Evolutionary conservation across 2,113 vertebrate genomes (phyloP).

Genomic region (Chelonoidis abingdonii): DNA sequence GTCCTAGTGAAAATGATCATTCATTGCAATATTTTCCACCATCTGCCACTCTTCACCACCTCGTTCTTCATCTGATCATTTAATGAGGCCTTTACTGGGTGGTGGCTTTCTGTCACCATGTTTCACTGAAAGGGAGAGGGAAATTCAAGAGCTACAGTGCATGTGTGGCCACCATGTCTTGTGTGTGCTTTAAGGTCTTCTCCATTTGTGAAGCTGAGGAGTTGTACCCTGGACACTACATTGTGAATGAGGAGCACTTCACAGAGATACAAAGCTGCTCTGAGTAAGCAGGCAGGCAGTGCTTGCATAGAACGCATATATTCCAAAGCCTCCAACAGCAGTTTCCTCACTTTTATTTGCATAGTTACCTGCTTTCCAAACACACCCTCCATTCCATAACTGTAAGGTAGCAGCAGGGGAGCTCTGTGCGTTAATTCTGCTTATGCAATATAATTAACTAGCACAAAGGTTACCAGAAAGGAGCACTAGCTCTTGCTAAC

Average conservation of each 20-base stretch:
- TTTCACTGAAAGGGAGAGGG: neutral
- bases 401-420: neutral
- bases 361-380: slow-evolving; percentile 28
- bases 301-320: neutral
- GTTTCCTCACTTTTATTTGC: neutral
- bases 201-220: neutral
- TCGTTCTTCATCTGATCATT: neutral
- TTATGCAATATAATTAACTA: neutral
- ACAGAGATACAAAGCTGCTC: neutral
- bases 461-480: neutral
- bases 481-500: neutral
- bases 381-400: neutral
- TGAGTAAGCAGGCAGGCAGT: accelerated
- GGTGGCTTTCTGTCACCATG: neutral
- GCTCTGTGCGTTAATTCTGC: neutral
- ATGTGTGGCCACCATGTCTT: neutral
- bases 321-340: neutral
- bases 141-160: neutral
- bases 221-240: neutral
- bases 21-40: neutral
- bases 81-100: neutral
- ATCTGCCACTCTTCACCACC: neutral
- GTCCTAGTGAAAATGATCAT: neutral
- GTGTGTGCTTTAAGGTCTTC: neutral
- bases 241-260: neutral